Evolutionary conservation across 1,140 invertebrate species (phyloP).

Genomic region (Pinna nobilis): DNA sequence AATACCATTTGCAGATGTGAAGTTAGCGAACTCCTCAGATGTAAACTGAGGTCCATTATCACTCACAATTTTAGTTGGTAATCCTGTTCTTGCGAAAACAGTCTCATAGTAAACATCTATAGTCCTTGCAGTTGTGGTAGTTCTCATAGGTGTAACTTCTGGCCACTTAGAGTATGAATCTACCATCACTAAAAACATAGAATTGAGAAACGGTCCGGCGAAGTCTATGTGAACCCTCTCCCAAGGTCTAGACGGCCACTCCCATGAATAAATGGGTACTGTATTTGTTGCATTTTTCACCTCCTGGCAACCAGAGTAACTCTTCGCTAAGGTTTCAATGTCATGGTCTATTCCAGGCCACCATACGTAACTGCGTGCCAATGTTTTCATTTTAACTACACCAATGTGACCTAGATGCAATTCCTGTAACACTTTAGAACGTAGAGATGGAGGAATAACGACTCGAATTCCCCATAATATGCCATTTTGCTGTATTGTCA

Average conservation of each 20-base stretch:
- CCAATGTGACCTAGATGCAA: conserved; percentile 77
- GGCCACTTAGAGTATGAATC: conserved; percentile 76
- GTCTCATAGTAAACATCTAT: conserved; percentile 14
- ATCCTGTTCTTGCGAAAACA: background rate
- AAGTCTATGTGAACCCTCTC: conserved; percentile 56
- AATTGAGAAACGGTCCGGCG: conserved; percentile 49
- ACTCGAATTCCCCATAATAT: conserved; percentile 31
- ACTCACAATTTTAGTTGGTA: conserved; percentile 57
- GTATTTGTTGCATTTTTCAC: conserved; percentile 18
- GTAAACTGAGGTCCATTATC: conserved; percentile 71
- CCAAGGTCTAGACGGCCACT: conserved; percentile 34
- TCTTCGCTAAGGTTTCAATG: conserved; percentile 72
- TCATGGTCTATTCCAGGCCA: conserved; percentile 76
- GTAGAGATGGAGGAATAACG: conserved; percentile 24
- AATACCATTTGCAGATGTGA: conserved; percentile 57
- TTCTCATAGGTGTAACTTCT: conserved; percentile 72
- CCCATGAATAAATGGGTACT: conserved; percentile 49
- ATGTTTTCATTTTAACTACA: conserved; percentile 77
- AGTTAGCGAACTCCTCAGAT: conserved; percentile 60
- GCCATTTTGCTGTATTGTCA: conserved; percentile 34
- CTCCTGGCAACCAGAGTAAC: conserved; percentile 73
- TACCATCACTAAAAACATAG: conserved; percentile 67
- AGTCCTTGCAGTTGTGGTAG: conserved; percentile 30
- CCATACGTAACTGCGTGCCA: conserved; percentile 77
- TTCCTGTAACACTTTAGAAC: conserved; percentile 32